These are phyloP conservation scores for Odontesthes bonariensis DNA, from an alignment of 2,113 vertebrate species.

Conservation along the genomic window DNA sequence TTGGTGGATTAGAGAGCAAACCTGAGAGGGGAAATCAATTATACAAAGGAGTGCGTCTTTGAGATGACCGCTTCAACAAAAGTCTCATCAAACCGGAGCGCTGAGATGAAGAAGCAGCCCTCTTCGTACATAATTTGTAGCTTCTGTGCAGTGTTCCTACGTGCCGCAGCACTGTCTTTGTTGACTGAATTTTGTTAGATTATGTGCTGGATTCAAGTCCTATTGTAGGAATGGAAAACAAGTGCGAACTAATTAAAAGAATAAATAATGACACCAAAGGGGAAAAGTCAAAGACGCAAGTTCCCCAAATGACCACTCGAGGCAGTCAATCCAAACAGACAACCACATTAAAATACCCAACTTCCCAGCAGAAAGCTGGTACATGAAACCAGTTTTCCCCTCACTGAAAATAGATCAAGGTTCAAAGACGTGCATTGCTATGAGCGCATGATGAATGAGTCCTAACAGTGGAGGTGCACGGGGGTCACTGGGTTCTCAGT, in stretches of 20 bases:
- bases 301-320: not conserved
- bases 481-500: not conserved
- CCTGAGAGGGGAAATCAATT: too few relatives aligned
- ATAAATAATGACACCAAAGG: not conserved
- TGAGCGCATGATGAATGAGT: not conserved
- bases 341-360: not conserved
- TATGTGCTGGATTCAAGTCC: not conserved
- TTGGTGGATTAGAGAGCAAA: too few relatives aligned
- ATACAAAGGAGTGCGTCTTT: not conserved
- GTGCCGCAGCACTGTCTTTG: too few relatives aligned
- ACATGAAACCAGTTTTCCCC: not conserved
- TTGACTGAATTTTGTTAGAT: too few relatives aligned
- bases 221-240: not conserved
- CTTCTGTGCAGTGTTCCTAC: not conserved
- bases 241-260: not conserved
- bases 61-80: not conserved
- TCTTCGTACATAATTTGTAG: not conserved
- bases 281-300: not conserved
- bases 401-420: not conserved
- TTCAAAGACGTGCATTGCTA: not conserved
- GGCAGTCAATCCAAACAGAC: too few relatives aligned
- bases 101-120: not conserved
- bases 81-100: not conserved
- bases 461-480: not conserved
- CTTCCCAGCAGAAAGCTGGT: not conserved